A percentile compares a stretch with the other conserved stretches of the same genome.
Evolutionary conservation across 2,797 vertebrate species (phyloP).

Genomic region (Chrysocyon brachyurus): DNA sequence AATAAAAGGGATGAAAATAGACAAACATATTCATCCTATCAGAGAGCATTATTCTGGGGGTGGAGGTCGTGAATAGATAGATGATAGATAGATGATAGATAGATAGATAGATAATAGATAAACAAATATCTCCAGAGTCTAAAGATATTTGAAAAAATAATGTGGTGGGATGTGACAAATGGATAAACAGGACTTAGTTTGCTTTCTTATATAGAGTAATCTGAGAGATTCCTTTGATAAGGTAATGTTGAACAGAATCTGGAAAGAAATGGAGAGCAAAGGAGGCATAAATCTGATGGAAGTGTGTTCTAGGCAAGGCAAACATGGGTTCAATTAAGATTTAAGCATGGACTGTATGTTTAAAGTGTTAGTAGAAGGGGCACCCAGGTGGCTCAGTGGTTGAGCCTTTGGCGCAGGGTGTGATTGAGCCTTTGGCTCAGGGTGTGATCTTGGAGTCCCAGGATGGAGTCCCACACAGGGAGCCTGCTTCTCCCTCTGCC

Average conservation of each 20-base stretch:
- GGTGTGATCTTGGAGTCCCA: too few relatives aligned
- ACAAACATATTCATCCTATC: not conserved
- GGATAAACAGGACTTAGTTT: accelerated
- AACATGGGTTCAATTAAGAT: not conserved
- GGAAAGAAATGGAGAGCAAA: not conserved
- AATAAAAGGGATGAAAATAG: not conserved
- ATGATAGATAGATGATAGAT: not conserved
- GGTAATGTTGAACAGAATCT: not conserved
- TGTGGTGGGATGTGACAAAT: accelerated
- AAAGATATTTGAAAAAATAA: not conserved
- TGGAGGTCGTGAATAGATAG: not conserved
- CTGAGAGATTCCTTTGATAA: not conserved
- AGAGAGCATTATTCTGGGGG: not conserved
- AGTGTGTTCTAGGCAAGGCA: not conserved
- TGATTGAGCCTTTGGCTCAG: too few relatives aligned
- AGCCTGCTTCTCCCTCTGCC: too few relatives aligned
- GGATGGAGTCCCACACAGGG: too few relatives aligned
- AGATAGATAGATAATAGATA: not conserved
- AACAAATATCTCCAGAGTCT: not conserved
- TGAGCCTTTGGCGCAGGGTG: too few relatives aligned
- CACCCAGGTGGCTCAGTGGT: too few relatives aligned
- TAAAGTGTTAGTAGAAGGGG: not conserved
- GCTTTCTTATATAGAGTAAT: not conserved
- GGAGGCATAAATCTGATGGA: accelerated
- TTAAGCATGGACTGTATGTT: not conserved